Base-by-base conservation (phyloP, 2,797 vertebrate species). In the Molossus molossus region DNA sequence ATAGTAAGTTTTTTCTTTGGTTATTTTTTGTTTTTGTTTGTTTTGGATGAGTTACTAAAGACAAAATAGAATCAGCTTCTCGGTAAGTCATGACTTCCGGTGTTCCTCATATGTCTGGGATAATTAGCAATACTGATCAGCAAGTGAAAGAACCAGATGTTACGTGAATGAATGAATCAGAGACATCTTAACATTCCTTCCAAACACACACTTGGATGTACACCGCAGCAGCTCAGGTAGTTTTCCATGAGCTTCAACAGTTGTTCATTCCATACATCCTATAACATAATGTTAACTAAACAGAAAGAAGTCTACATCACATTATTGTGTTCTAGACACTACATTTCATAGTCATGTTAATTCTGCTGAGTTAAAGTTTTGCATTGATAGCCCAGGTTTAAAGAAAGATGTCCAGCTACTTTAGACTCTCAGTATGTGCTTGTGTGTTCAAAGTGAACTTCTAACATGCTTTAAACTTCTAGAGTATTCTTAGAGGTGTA, bases 391-490 rank as follows among this genome's bases (percentile, higher is more conserved):
- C 13, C 48, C 18, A 92, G 82, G 25, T 86, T 72, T 94, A 88
- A 94, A 94, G 50, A 58, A 92, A 93, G 64, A 87, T 15, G 77
- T 82, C 72, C 0, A 65, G 17, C 40, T 83, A 73, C 53, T 37
- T 69, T 62, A 72, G 53, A 84, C 25, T 80, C 55, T 70, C 58
- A 89, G 62, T 95, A 84, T 79, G 60, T 84, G 33, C 53, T 91
- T 87, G 33, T 65, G 58, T 90, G 65, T 33, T 87, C 69, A 84
- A 92, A 95, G 90, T 82, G 91, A 97, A 96, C 82, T 94, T 96
- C 48, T 96, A 94, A 95, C 25, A 64, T 84, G 27, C 33, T 90
- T 96, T 96, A 93, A 70, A 86, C 80, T 97, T 95, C 82, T 94
- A 64, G 70, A 87, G 79, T 83, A 92, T 95, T 93, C 95, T 88